phyloP scores from a whole-genome alignment of 1,140 invertebrate genomes.

The Samia ricini region DNA sequence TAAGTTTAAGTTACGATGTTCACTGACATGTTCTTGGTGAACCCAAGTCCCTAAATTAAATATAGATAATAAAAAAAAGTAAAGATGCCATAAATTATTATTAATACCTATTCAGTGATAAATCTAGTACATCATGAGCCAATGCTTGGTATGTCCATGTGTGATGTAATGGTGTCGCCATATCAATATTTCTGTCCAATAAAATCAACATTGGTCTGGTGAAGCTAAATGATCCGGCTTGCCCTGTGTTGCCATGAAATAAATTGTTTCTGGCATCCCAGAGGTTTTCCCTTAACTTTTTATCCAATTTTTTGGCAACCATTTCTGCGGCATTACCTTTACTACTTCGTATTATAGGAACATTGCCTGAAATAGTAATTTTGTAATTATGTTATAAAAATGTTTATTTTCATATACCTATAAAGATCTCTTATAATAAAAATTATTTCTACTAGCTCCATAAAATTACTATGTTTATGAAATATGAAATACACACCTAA shows the following conservation, averaged over 20 bases:
- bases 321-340: conserved; percentile 98
- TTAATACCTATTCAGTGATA: conserved; percentile 87
- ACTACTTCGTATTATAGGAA: conserved; percentile 97
- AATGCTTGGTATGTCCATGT: conserved; percentile 99
- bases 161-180: conserved; percentile 98
- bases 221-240: conserved; percentile 90
- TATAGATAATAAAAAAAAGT: not conserved
- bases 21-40: no score
- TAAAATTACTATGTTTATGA: not conserved
- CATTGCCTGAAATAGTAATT: conserved; percentile 81
- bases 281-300: conserved; percentile 97
- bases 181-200: conserved; percentile 96
- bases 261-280: conserved; percentile 97
- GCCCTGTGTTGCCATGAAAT: conserved; percentile 91
- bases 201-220: conserved; percentile 95
- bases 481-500: conserved; percentile 79
- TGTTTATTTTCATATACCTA: not conserved
- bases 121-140: conserved; percentile 95
- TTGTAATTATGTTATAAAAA: conserved; percentile 2
- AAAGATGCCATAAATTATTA: conserved; percentile 8
- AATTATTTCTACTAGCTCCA: not conserved
- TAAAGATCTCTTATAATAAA: not conserved
- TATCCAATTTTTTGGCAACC: conserved; percentile 97
- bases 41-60: not conserved
- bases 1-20: not conserved